phyloP scores from a whole-genome alignment of 2,797 vertebrate species.

The Sarcophilus harrisii region DNA sequence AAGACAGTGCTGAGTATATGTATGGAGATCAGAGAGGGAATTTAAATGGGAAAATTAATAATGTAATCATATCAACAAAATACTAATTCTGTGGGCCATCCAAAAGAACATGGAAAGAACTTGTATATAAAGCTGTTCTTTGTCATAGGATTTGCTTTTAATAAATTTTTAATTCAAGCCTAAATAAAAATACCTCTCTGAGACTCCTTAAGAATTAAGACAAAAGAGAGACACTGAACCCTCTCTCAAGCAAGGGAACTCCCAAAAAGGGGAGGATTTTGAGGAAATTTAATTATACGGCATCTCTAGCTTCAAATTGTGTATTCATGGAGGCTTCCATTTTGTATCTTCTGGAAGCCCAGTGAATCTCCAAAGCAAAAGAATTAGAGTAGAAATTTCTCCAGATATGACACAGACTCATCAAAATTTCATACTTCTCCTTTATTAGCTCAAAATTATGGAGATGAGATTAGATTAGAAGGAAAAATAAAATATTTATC shows the following conservation, averaged over 20 bases:
- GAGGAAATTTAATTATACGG: neutral
- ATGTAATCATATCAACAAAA: neutral
- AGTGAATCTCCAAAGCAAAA: neutral
- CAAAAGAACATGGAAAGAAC: neutral
- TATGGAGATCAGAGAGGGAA: neutral
- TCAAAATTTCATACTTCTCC: neutral
- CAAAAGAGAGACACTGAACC: slow-evolving; percentile 1
- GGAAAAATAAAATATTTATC: slow-evolving; percentile 30
- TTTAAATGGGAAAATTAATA: neutral
- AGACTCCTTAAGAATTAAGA: neutral
- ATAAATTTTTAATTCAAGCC: neutral
- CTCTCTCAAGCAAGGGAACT: neutral
- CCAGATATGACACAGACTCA: neutral
- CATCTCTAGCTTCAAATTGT: neutral
- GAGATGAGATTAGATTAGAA: neutral
- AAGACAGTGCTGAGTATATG: neutral
- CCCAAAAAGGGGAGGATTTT: neutral
- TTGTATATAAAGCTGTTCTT: neutral
- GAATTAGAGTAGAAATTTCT: neutral
- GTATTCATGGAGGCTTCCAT: neutral
- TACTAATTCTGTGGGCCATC: neutral
- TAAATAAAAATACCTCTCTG: neutral
- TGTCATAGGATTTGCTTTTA: neutral
- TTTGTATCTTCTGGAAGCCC: neutral
- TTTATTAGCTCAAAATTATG: slow-evolving; percentile 37